Evolutionary conservation across 2,888 invertebrate species (phyloP).

Genomic region (Spatulosminthurus flaviceps): DNA sequence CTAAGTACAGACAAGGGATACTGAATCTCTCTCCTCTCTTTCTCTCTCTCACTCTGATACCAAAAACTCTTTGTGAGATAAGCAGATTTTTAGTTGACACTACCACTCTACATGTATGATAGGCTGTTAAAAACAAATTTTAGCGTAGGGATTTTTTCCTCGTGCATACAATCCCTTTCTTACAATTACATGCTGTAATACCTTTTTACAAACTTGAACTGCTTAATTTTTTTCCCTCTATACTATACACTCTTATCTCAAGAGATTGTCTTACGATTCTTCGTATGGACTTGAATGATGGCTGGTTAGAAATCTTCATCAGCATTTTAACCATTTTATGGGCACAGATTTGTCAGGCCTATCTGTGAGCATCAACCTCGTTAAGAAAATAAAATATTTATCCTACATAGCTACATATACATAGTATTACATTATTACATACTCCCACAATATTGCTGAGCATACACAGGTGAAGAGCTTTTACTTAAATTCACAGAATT

Average conservation of each 20-base stretch:
- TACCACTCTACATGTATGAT: too few relatives aligned
- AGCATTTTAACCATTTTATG: slow-evolving; percentile 26
- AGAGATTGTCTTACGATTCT: not conserved
- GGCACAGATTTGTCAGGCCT: slow-evolving; percentile 28
- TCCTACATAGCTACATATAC: not conserved
- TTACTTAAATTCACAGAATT: too few relatives aligned
- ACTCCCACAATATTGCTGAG: not conserved
- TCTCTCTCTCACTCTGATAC: too few relatives aligned
- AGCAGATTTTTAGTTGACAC: too few relatives aligned
- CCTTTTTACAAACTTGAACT: not conserved
- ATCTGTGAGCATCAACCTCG: slow-evolving; percentile 15
- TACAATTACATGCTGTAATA: not conserved
- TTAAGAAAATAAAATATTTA: slow-evolving; percentile 34
- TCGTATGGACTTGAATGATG: not conserved
- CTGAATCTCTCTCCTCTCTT: too few relatives aligned
- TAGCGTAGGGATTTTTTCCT: not conserved
- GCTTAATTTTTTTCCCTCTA: not conserved
- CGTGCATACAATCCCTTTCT: not conserved
- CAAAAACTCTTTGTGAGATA: too few relatives aligned
- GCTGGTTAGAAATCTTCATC: slow-evolving; percentile 8
- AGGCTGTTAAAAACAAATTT: not conserved
- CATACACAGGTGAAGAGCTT: not conserved
- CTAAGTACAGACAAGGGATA: too few relatives aligned
- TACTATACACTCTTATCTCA: too few relatives aligned
- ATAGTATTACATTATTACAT: not conserved